phyloP scores from a whole-genome alignment of 2,113 vertebrate genomes.

The Oxyruncus cristatus region DNA sequence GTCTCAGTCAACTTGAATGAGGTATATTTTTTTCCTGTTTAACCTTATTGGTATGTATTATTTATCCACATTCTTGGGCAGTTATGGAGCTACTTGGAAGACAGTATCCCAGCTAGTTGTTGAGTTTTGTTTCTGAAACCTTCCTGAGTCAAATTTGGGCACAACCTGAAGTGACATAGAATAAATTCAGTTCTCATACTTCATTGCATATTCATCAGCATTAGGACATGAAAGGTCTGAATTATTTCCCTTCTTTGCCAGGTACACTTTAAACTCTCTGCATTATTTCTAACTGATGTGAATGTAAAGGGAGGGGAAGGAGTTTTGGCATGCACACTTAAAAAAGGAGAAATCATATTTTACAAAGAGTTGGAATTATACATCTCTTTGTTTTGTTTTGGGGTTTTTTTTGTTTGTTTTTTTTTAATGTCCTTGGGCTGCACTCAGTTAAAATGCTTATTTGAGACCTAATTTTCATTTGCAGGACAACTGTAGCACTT shows the following conservation, averaged over 20 bases:
- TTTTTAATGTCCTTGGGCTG: background rate
- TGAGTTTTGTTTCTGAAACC: slow-evolving; percentile 37
- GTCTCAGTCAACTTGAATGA: slow-evolving; percentile 5
- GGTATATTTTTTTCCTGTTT: background rate
- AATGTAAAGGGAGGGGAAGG: background rate
- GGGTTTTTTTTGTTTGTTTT: background rate
- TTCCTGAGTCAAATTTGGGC: slow-evolving; percentile 11
- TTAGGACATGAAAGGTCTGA: background rate
- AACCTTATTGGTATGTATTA: slow-evolving; percentile 18
- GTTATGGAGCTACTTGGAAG: slow-evolving; percentile 51
- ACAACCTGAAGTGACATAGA: background rate
- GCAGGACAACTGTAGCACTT: background rate
- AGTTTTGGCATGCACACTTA: background rate
- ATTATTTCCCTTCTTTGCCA: background rate
- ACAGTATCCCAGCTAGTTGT: slow-evolving; percentile 19
- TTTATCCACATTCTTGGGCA: slow-evolving; percentile 1
- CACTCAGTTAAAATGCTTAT: background rate
- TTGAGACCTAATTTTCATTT: background rate
- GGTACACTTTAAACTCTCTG: background rate
- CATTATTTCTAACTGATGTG: background rate
- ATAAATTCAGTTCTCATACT: slow-evolving; percentile 24
- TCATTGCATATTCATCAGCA: slow-evolving; percentile 35
- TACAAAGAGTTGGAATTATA: background rate
- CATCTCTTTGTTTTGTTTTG: background rate
- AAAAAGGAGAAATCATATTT: background rate